Evolutionary conservation across 2,888 invertebrate species (phyloP).

Genomic region (Tridacna crocea): DNA sequence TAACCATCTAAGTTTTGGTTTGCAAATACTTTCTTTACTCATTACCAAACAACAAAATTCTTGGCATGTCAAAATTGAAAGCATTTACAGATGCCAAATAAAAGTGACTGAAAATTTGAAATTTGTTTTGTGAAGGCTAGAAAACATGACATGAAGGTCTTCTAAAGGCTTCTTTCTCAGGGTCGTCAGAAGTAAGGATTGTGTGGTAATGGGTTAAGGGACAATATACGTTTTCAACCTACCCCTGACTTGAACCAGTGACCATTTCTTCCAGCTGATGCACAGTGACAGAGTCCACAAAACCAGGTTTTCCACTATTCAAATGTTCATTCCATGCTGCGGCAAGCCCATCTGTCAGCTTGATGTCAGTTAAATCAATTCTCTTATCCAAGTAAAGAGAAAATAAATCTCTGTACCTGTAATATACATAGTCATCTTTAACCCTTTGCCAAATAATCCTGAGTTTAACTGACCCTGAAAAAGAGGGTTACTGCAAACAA

Average conservation of each 20-base stretch:
- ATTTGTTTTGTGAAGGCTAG: too few species aligned
- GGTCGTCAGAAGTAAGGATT: too few species aligned
- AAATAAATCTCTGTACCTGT: constrained; percentile 58
- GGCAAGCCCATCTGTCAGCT: constrained; percentile 41
- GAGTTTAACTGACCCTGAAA: not conserved
- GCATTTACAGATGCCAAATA: too few species aligned
- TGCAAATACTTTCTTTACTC: too few species aligned
- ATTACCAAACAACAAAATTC: too few species aligned
- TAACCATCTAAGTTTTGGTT: too few species aligned
- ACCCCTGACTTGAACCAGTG: not conserved
- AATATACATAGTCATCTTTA: constrained; percentile 4
- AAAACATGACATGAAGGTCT: too few species aligned
- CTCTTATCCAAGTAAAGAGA: constrained; percentile 37
- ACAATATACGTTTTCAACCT: too few species aligned
- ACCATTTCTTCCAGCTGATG: constrained; percentile 53
- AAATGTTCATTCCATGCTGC: constrained; percentile 57
- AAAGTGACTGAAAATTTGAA: too few species aligned
- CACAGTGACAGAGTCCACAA: constrained; percentile 10
- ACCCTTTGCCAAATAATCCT: not conserved
- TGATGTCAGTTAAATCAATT: constrained; percentile 26
- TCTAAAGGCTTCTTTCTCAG: too few species aligned
- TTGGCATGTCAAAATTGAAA: too few species aligned
- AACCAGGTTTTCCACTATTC: not conserved
- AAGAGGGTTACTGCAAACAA: not conserved
- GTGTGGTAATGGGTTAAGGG: too few species aligned